Evolutionary conservation across 2,888 invertebrate genomes (phyloP), one percentile per base, ranked within the genome.

Genomic region (Diadegma fenestrale): DNA sequence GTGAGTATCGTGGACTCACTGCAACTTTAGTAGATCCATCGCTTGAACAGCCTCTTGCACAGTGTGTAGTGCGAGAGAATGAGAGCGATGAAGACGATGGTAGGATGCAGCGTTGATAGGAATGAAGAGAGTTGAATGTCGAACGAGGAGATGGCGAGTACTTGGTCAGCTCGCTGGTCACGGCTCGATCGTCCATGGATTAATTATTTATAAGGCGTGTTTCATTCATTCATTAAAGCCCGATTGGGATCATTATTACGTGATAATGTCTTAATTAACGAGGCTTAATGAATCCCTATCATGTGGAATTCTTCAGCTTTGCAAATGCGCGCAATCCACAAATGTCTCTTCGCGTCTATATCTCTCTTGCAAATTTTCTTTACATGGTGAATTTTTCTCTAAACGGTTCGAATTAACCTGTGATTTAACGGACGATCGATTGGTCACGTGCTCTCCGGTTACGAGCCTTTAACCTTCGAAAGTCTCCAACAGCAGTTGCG

Each of bases 181-280:
- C 89, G 91, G 90, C 89, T 92, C 91, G 91, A 91, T 91, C 91
- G 90, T 80, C 77, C 85, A 87, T 87, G 90, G 91, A 93, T 94
- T 93, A 93, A 93, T 93, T 93, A 94, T 94, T 94, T 93, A 94
- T 94, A 93, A 94, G 93, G 93, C 93, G 91, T 93, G 78, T 78
- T 58, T 78, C 78, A 92, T 93, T 93, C 93, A 93, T 94, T 93
- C 93, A 92, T 94, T 94, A 93, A 92, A 92, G 89, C 90, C 89
- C 90, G 88, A 81, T 85, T 89, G 90, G 92, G 94, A 93, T 94
- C 92, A 93, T 94, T 94, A 94, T 94, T 91, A 94, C 91, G 93
- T 91, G 93, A 94, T 94, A 94, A 94, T 94, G 93, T 93, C 93
- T 93, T 94, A 93, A 94, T 94, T 94, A 94, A 94, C 92, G 90